Conservation (phyloP, 2,113 vertebrate genomes). For the Theropithecus gelada region DNA sequence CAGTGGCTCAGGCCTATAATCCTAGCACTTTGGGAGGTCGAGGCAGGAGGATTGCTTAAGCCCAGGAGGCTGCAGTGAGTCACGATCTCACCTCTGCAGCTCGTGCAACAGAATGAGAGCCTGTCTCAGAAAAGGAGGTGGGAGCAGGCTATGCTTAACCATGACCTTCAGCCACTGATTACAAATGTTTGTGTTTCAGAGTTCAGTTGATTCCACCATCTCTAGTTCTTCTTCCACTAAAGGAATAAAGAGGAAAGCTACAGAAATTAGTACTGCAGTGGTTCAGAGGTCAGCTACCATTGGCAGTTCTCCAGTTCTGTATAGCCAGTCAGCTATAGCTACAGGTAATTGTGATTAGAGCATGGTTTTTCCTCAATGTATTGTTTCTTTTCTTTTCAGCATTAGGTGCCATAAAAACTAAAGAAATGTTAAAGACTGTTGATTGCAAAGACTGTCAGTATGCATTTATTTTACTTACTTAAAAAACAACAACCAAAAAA, state of each 20-base stretch:
- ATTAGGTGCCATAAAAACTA: neutral
- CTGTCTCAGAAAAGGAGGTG: no score
- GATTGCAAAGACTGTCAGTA: neutral
- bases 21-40: no score
- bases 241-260: slow-evolving; percentile 91
- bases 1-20: no score
- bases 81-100: no score
- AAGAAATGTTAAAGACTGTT: neutral
- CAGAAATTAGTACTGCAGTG: slow-evolving; percentile 82
- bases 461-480: neutral
- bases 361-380: neutral
- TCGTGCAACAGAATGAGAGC: no score
- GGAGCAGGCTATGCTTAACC: neutral
- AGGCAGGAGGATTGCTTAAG: no score
- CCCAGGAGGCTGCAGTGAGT: no score
- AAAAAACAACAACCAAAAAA: neutral
- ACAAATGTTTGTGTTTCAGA: slow-evolving; percentile 70
- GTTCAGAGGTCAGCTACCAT: slow-evolving; percentile 91
- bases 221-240: slow-evolving; percentile 81
- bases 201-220: slow-evolving; percentile 71
- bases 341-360: slow-evolving; percentile 79
- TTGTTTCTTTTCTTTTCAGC: neutral
- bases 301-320: slow-evolving; percentile 95
- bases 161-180: neutral
- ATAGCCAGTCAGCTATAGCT: slow-evolving; percentile 88